Evolutionary conservation across 2,888 invertebrate species (phyloP).

Genomic region (Zygothrica quintamaculata): DNA sequence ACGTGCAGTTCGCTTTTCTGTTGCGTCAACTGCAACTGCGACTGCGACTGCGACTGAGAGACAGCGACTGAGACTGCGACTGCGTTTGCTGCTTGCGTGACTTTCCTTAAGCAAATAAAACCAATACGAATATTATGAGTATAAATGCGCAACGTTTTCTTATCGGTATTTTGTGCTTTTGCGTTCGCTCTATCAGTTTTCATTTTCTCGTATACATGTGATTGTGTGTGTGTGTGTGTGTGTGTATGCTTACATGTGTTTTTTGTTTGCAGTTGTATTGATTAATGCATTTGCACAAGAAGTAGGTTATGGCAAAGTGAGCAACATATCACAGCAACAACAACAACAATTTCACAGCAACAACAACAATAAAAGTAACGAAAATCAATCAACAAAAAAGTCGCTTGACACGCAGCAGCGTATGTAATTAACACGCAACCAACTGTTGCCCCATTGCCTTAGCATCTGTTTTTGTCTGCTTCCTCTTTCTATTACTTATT

Average conservation of each 20-base stretch:
- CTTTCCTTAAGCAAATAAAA: constrained; percentile 37
- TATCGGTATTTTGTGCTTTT: constrained; percentile 62
- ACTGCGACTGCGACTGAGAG: constrained; percentile 5
- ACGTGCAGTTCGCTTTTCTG: constrained; percentile 3
- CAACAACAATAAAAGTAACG: constrained; percentile 25
- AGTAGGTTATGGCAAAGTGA: constrained; percentile 74
- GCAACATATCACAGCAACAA: too few species aligned
- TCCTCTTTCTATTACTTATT: constrained; percentile 1
- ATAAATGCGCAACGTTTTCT: constrained; percentile 74
- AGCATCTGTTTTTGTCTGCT: constrained; percentile 6
- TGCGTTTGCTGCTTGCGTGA: constrained; percentile 45
- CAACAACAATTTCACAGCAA: too few species aligned
- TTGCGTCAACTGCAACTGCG: constrained; percentile 5
- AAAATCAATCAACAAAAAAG: constrained; percentile 64
- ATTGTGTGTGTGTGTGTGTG: too few species aligned
- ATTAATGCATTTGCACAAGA: constrained; percentile 64
- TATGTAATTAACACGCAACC: constrained; percentile 67
- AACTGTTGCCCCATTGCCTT: constrained; percentile 54
- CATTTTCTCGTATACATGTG: too few species aligned
- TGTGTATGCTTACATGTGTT: constrained; percentile 19
- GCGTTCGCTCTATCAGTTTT: constrained; percentile 54
- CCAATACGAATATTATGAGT: constrained; percentile 23
- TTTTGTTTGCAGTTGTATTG: constrained; percentile 34
- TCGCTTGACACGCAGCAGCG: constrained; percentile 58
- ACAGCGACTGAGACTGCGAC: neutral